Conservation (phyloP, 2,113 vertebrate species). For the Bolborhynchus lineola region DNA sequence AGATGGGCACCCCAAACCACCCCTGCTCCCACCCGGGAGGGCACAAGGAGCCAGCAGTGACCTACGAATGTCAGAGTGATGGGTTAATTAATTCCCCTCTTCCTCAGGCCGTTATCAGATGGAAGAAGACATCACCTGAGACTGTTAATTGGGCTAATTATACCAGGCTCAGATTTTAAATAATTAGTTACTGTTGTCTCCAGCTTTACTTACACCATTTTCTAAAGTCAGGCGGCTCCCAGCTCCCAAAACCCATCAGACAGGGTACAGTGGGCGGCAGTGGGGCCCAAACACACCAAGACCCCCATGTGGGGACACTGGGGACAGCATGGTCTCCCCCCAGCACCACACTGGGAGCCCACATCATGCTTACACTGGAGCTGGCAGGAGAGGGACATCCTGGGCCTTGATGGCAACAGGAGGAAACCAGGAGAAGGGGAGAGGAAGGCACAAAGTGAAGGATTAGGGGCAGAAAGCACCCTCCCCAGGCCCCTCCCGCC, state of each 20-base stretch:
- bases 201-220: not conserved
- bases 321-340: not conserved
- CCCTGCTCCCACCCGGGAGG: rapidly evolving
- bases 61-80: slow-evolving; percentile 46
- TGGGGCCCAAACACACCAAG: rapidly evolving
- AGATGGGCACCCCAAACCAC: rapidly evolving
- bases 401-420: rapidly evolving
- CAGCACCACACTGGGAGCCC: not conserved
- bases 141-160: slow-evolving; percentile 67
- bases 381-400: not conserved
- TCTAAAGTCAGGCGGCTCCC: not conserved
- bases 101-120: slow-evolving; percentile 34
- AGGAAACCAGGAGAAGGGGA: not conserved
- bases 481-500: not conserved
- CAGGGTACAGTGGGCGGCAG: rapidly evolving
- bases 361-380: rapidly evolving
- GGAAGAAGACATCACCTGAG: slow-evolving; percentile 49
- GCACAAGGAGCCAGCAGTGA: rapidly evolving
- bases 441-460: not conserved
- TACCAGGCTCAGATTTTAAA: slow-evolving; percentile 48
- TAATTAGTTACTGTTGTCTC: slow-evolving; percentile 61
- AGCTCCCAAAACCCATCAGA: not conserved
- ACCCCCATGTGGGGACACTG: not conserved
- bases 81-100: slow-evolving; percentile 54
- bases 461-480: too few species aligned